These are phyloP conservation scores for Synergus gifuensis DNA, from an alignment of 2,888 invertebrate genomes.

Conservation along the genomic window DNA sequence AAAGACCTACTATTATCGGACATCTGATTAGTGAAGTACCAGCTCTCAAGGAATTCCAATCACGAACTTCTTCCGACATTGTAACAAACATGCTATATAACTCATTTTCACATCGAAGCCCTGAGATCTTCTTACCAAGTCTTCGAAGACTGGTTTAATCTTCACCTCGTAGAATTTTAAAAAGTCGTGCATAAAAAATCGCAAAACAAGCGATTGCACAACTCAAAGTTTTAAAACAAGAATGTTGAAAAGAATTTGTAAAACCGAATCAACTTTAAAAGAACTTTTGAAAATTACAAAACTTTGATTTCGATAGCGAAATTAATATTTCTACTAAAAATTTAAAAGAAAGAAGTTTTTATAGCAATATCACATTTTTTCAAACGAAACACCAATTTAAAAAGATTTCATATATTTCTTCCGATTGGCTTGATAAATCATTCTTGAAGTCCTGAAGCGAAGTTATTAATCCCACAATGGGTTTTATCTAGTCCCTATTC, in stretches of 20 bases:
- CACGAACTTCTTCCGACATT: conserved; percentile 14
- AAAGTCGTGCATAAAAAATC: neutral
- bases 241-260: neutral
- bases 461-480: neutral
- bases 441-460: neutral
- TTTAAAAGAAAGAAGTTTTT: neutral
- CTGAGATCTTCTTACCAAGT: conserved; percentile 22
- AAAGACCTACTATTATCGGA: neutral
- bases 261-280: neutral
- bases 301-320: neutral
- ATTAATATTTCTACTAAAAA: neutral
- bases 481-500: neutral
- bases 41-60: conserved; percentile 28
- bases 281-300: neutral
- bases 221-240: neutral
- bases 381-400: neutral
- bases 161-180: neutral
- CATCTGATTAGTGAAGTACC: neutral
- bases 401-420: neutral
- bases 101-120: neutral
- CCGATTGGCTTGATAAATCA: neutral
- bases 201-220: neutral
- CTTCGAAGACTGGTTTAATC: conserved; percentile 26
- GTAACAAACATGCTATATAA: conserved; percentile 6
- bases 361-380: neutral